Evolutionary conservation across 2,888 invertebrate genomes (phyloP).

Genomic region (Catocala fraxini): DNA sequence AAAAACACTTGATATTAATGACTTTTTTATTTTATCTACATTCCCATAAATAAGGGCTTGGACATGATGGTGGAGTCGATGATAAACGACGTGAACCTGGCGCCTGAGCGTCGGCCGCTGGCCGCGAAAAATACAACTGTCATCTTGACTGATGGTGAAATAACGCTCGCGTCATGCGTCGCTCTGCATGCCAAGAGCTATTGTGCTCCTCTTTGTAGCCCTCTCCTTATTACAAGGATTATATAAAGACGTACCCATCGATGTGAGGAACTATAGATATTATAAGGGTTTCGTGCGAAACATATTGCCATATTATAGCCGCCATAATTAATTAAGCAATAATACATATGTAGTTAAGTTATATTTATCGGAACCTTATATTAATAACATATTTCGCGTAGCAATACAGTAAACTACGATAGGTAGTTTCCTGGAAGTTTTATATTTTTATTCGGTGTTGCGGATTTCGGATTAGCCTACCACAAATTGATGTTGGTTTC

Average conservation of each 20-base stretch:
- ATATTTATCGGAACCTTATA: constrained; percentile 7
- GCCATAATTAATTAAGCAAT: constrained; percentile 4
- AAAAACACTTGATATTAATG: constrained; percentile 7
- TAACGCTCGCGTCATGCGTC: constrained; percentile 81
- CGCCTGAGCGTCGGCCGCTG: constrained; percentile 82
- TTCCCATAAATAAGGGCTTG: constrained; percentile 76
- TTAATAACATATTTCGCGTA: too few species aligned
- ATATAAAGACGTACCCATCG: constrained; percentile 64
- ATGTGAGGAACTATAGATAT: constrained; percentile 60
- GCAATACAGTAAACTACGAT: too few species aligned
- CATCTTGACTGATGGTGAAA: constrained; percentile 86
- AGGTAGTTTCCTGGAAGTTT: too few species aligned
- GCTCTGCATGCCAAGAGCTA: constrained; percentile 80
- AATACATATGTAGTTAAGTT: constrained; percentile 2
- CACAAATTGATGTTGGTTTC: too few species aligned
- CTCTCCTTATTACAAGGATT: constrained; percentile 74
- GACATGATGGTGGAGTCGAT: constrained; percentile 74
- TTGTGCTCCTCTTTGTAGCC: constrained; percentile 76
- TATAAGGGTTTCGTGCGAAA: constrained; percentile 17
- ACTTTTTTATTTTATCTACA: constrained; percentile 51
- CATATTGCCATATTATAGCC: constrained; percentile 12
- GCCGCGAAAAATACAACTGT: constrained; percentile 85
- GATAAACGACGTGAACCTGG: constrained; percentile 81
- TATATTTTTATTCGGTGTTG: too few species aligned
- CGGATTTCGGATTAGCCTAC: too few species aligned